A percentile compares a stretch with the other conserved stretches of the same genome.
Conservation (phyloP, 2,797 vertebrate genomes). For the Anolis apletophallus region DNA sequence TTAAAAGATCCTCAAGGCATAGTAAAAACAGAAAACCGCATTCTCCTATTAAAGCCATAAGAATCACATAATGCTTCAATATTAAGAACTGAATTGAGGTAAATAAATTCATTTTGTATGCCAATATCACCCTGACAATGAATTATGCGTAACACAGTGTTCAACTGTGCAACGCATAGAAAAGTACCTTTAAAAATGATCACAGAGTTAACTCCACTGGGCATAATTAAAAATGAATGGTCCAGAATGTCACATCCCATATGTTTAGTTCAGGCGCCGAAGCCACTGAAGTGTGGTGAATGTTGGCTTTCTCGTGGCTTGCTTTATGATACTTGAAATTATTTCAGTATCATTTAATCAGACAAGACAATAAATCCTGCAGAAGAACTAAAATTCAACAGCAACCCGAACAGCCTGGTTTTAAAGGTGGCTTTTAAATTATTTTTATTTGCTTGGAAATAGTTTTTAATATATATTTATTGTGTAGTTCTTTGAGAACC, state of each 20-base stretch:
- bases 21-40: background rate
- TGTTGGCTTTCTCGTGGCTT: slow-evolving; percentile 28
- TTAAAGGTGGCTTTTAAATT: too few relatives aligned
- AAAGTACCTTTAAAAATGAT: background rate
- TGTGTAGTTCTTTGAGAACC: too few relatives aligned
- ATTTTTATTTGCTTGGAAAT: too few relatives aligned
- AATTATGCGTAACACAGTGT: background rate
- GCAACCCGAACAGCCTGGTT: background rate
- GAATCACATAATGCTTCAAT: background rate
- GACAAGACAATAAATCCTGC: background rate
- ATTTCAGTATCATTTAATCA: slow-evolving; percentile 12
- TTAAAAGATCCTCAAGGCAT: too few relatives aligned
- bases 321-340: slow-evolving; percentile 27
- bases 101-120: background rate
- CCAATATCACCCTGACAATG: background rate
- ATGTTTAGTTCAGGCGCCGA: background rate
- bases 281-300: background rate
- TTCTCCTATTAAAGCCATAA: background rate
- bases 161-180: background rate
- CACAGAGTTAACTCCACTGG: background rate
- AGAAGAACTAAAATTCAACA: background rate
- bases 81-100: background rate
- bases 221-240: background rate
- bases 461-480: too few relatives aligned
- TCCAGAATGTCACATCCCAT: background rate